Evolutionary conservation across 1,140 invertebrate species (phyloP).

Genomic region (Metopolophium dirhodum): DNA sequence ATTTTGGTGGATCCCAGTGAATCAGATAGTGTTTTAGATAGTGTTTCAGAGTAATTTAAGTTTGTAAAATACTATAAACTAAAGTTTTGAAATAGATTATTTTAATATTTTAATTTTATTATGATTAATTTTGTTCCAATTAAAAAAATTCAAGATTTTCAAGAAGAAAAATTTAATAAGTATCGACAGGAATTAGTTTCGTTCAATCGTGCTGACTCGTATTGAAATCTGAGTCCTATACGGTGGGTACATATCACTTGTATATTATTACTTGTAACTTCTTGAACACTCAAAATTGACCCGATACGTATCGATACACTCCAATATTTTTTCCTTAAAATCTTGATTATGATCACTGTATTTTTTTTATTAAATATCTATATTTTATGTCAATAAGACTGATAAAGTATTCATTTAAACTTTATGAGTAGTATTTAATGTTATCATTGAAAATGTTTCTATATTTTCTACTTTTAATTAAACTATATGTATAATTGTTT

Average conservation of each 20-base stretch:
- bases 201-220: too few relatives aligned
- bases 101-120: neutral
- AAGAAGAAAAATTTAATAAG: too few relatives aligned
- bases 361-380: neutral
- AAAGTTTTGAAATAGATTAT: neutral
- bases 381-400: neutral
- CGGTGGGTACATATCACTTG: too few relatives aligned
- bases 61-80: neutral
- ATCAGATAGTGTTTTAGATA: neutral
- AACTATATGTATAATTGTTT: too few relatives aligned
- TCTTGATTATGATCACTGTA: neutral
- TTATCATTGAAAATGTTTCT: too few relatives aligned
- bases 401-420: neutral
- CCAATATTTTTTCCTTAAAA: too few relatives aligned
- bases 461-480: too few relatives aligned
- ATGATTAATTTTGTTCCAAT: neutral
- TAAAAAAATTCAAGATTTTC: neutral
- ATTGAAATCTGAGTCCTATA: too few relatives aligned
- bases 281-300: too few relatives aligned
- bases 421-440: neutral
- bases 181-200: too few relatives aligned
- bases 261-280: too few relatives aligned
- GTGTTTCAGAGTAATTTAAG: neutral
- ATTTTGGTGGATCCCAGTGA: neutral
- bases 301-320: too few relatives aligned